Evolutionary conservation across 1,140 invertebrate genomes (phyloP), one percentile per base, ranked within the genome.

Genomic region (Zaprionus lachaisei): DNA sequence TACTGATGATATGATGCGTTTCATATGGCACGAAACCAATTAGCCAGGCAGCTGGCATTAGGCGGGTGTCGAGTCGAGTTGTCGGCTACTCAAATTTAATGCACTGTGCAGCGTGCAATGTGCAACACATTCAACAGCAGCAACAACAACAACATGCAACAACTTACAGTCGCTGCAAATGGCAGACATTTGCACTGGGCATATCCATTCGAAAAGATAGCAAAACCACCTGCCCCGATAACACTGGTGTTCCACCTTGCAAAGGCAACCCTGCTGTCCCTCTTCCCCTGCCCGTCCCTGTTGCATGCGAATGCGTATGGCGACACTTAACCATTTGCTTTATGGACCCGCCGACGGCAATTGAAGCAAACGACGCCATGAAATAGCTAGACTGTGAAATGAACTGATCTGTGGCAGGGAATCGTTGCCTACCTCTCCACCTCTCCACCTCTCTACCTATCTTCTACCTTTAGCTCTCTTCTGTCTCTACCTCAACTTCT

Each of bases 41-140:
- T 77, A 63, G 54, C 67, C 73, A 76, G 55, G 20, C 44, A 71
- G 65, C 26, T 49, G 54, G 26, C 65, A 55, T 66, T 66, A 61
- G 49, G 22, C 28, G 47, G 58, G 62, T 66, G 56, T 67, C 55
- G 60, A 63, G 58, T 20, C 20, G 71, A 79, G 66, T 79, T 79
- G 73, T 72, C 77, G 76, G 72, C 73, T 71, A 76, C 67, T 79
- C 73, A 79, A 76, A 79, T 79, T 79, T 76, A 79, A 79, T 73
- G 73, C 74, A 79, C 57, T 74, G 68, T 64, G 71, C 71, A 72
- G 57, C 61, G 28, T 67, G 66, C 66, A 60, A 51, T 49, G 58
- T 69, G 74, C 66, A 57, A 57, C 65, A 20, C 55, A 17, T 44
- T n/a, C 41, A 44, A 44, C 38, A 6, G 7, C 28, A 31, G 0